phyloP scores from a whole-genome alignment of 30 jellyfish, hydroid and myxozoan genomes.

The Haliclystus octoradiatus region DNA sequence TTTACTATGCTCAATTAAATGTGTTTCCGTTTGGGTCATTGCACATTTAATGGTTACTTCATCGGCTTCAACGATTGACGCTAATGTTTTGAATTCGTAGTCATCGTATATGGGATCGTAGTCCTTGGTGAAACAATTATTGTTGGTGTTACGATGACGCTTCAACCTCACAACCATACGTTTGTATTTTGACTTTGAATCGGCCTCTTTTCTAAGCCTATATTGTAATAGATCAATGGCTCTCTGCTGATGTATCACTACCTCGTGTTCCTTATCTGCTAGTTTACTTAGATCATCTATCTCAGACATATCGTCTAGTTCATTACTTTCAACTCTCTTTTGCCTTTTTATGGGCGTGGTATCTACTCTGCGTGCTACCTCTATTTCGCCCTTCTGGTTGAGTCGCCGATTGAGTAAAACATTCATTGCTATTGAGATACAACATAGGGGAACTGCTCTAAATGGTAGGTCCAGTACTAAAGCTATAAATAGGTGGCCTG shows the following conservation, averaged over 20 bases:
- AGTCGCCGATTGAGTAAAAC: too few species aligned
- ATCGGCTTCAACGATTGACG: neutral
- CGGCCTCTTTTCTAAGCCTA: neutral
- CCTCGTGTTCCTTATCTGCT: neutral
- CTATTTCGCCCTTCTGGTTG: too few species aligned
- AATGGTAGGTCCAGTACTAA: too few species aligned
- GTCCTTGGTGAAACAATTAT: neutral
- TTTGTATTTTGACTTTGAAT: neutral
- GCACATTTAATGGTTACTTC: neutral
- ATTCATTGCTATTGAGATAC: too few species aligned
- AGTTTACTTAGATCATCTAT: neutral
- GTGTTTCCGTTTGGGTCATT: neutral
- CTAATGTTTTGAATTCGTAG: neutral
- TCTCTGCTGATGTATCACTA: neutral
- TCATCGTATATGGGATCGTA: neutral
- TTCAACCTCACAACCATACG: neutral
- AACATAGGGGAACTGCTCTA: too few species aligned
- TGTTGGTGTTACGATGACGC: neutral
- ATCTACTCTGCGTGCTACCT: too few species aligned
- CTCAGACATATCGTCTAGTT: too few species aligned
- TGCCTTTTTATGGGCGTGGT: too few species aligned
- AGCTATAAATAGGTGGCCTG: too few species aligned
- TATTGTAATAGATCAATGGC: neutral
- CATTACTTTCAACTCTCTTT: too few species aligned
- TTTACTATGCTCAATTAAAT: too few species aligned